Base-by-base conservation (phyloP, 2,888 invertebrate genomes). In the Agonopterix heracliana region DNA sequence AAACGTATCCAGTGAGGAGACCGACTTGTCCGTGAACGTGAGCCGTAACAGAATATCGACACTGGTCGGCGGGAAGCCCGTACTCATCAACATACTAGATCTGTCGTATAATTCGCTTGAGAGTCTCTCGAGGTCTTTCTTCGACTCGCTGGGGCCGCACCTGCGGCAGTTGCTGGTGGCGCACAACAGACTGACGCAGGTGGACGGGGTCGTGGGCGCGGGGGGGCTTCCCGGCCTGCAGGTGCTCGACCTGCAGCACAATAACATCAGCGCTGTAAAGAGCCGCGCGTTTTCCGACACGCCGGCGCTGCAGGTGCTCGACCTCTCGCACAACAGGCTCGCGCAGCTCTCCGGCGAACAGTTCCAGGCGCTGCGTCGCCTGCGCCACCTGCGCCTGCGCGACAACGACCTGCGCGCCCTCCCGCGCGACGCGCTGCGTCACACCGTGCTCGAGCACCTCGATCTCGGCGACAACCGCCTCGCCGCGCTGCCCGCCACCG, bases 401-500 rank as follows among this genome's bases (percentile, higher is more conserved):
- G 81, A 87, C 42, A 95, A 95, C 67, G 90, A 90, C 42, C 71
- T 96, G 45, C 90, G 92, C 50, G 91, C 93, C 0, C 73, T 95
- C 46, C 93, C 94, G 0, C 90, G 93, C 4, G 94, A 95, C 62
- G 91, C 92, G 1, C 93, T 95, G 63, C 90, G 91, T 66, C 93
- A 93, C 55, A 95, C 95, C 0, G 89, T 92, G 14, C 72, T 95
- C 9, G 95, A 95, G 71, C 92, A 93, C 67, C 80, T 96, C 9
- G 94, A 95, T 67, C 87, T 96, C 17, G 91, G 93, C 45, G 88
- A 90, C 54, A 95, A 96, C 69, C 91, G 90, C 51, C 90, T 96
- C 44, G 89, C 90, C 3, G 90, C 93, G 1, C 92, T 95, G 66
- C 95, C 96, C 0, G 92, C 92, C 46, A 89, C 91, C 17, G 92